Base-by-base conservation (phyloP, 53 echinoderm and acorn worm genomes). In the Crossaster papposus region DNA sequence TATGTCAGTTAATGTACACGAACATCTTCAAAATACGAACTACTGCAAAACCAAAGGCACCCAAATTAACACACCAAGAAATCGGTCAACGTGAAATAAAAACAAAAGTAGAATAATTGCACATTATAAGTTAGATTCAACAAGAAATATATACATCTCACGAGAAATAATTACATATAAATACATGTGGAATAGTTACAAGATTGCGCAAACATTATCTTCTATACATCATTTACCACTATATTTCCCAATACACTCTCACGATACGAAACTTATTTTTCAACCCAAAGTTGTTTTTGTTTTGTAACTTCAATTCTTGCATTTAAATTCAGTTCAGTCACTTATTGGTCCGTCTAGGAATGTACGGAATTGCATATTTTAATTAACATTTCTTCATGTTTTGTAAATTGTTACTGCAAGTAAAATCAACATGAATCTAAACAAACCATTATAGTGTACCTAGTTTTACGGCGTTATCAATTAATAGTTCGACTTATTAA, bases 91-190 rank as follows among this genome's bases (percentile, higher is more conserved):
- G 44, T 44, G 44, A 44, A 44, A 44, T 44, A 44, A 44, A 44
- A 44, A 54, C 29, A 74, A 35, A 74, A 35, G 36, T 68, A 10
- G 28, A 52, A 63, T 54, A 20, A 71, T 81, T 81, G 65, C 81
- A 81, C 65, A 81, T 34, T 58, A 20, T 58, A 35, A 35, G 9
- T 81, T 33, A 63, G 22, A 81, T 64, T 30, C 23, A 37, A 64
- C 63, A 32, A 53, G 28, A 28, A 54, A 26, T 30, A 81, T 83
- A 83, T 83, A 83, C 83, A 65, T 68, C 84, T 72, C 70, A 85
- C 85, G 30, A 85, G 36, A 85, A 51, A 51, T 9, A 85, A 51
- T 72, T 51, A 85, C 51, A 72, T 85, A 50, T 85, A 50, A 17
- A 54, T 85, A 70, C 51, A 70, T 68, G 65, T 82, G 14, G 32